Evolutionary conservation across 2,888 invertebrate genomes (phyloP).

Genomic region (Orchesellides sinensis): DNA sequence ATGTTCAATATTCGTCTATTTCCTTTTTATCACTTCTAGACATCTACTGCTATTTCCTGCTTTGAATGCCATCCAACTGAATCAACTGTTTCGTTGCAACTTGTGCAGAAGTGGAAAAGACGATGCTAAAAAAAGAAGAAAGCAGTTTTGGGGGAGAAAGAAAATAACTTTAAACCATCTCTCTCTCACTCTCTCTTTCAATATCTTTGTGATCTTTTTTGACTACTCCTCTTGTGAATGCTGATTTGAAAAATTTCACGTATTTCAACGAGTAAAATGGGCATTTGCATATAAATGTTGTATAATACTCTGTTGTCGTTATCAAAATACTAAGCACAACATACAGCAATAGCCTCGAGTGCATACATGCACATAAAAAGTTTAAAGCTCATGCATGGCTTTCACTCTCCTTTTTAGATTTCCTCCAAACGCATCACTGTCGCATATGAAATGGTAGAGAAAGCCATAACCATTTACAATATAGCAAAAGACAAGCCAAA

Average conservation of each 20-base stretch:
- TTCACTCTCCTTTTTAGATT: constrained; percentile 22
- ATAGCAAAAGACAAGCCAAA: neutral
- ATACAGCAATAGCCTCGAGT: neutral
- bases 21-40: constrained; percentile 34
- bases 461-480: neutral
- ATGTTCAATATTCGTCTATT: constrained; percentile 27
- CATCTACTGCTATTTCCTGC: constrained; percentile 38
- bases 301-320: constrained; percentile 19
- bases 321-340: neutral
- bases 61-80: constrained; percentile 27
- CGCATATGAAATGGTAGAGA: neutral
- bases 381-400: constrained; percentile 24
- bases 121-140: neutral
- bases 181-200: too few species aligned
- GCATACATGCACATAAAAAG: constrained; percentile 21
- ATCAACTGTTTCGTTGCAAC: constrained; percentile 34
- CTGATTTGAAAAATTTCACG: constrained; percentile 48
- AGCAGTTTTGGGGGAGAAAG: constrained; percentile 1
- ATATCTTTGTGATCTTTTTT: constrained; percentile 41
- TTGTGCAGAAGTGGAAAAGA: neutral
- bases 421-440: neutral
- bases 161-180: constrained; percentile 28
- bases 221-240: constrained; percentile 17
- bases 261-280: constrained; percentile 47
- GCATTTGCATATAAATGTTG: constrained; percentile 60